A percentile compares a stretch with the other conserved stretches of the same genome.
phyloP scores from a whole-genome alignment of 1,140 invertebrate genomes.

The roundworm (Caenorhabditis elegans) region WBcel235 BX284602.5:6684001-6684500 shows the following conservation, averaged over 20 bases:
- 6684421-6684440: no score
- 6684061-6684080: not conserved
- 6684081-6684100: not conserved
- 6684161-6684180: not conserved
- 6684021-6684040: not conserved
- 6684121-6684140: not conserved
- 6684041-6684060: not conserved
- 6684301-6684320: not conserved
- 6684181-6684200: not conserved
- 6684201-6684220: not conserved
- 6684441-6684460: no score
- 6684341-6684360: no score
- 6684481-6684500: no score
- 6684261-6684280: slow-evolving; percentile 24
- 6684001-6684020: not conserved
- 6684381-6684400: no score
- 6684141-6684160: not conserved
- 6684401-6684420: no score
- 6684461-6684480: no score
- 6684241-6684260: slow-evolving; percentile 20
- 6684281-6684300: slow-evolving; percentile 8
- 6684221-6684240: not conserved
- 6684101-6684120: not conserved
- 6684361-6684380: no score
- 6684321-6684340: no score